phyloP scores from a whole-genome alignment of 1,140 invertebrate genomes.

The Subanguina moxae region DNA sequence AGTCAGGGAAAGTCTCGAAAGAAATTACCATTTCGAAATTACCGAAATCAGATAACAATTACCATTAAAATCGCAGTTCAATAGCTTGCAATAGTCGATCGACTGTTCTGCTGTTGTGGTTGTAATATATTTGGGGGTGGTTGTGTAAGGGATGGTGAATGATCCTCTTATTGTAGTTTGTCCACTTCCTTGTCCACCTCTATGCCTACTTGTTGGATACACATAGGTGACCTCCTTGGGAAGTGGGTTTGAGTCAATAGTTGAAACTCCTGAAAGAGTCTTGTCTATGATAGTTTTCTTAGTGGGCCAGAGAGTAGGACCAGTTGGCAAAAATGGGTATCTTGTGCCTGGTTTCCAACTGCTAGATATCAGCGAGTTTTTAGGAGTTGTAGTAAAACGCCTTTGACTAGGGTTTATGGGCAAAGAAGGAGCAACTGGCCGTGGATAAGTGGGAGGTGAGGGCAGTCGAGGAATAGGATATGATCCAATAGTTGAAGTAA shows the following conservation, averaged over 20 bases:
- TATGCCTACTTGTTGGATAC: not conserved
- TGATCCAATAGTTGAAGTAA: too few relatives aligned
- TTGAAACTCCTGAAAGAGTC: not conserved
- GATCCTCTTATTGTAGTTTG: slow-evolving; percentile 22
- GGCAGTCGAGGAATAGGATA: too few relatives aligned
- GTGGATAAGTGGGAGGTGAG: not conserved
- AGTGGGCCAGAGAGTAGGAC: not conserved
- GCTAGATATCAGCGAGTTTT: not conserved
- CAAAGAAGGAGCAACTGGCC: too few relatives aligned
- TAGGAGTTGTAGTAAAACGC: not conserved
- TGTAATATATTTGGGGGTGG: slow-evolving; percentile 27
- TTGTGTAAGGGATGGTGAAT: slow-evolving; percentile 46
- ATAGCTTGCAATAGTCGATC: slow-evolving; percentile 51
- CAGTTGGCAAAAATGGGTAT: slow-evolving; percentile 11
- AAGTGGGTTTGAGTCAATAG: not conserved
- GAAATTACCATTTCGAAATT: too few relatives aligned
- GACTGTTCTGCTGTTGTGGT: slow-evolving; percentile 35
- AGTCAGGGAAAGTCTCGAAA: too few relatives aligned
- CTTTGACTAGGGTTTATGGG: not conserved
- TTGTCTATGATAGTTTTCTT: not conserved
- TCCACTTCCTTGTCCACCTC: slow-evolving; percentile 8
- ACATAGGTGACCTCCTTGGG: not conserved
- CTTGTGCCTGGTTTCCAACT: not conserved
- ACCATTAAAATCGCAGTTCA: slow-evolving; percentile 58
- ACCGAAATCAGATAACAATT: not conserved